These are phyloP conservation scores for Choristoneura fumiferana DNA, from an alignment of 1,140 invertebrate genomes.

Conservation along the genomic window DNA sequence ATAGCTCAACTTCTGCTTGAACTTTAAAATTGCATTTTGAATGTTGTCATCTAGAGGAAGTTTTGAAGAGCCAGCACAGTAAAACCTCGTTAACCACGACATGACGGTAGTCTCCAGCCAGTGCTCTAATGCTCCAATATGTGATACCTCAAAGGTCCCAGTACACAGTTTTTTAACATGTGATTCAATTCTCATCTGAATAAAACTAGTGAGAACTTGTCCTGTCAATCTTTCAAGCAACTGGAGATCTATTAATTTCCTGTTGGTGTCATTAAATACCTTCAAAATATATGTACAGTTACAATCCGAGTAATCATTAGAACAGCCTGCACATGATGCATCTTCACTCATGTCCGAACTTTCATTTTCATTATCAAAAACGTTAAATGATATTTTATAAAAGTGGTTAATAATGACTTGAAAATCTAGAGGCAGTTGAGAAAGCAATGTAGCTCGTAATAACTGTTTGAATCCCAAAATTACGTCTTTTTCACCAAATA, in stretches of 20 bases:
- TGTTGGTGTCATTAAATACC: slow-evolving; percentile 89
- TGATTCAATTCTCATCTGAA: slow-evolving; percentile 88
- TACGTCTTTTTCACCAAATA: slow-evolving; percentile 78
- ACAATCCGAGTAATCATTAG: slow-evolving; percentile 83
- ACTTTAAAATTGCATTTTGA: slow-evolving; percentile 81
- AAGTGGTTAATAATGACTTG: slow-evolving; percentile 86
- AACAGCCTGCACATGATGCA: slow-evolving; percentile 88
- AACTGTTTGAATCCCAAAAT: slow-evolving; percentile 82
- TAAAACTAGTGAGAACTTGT: slow-evolving; percentile 88
- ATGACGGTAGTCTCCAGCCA: slow-evolving; percentile 92
- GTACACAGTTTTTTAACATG: slow-evolving; percentile 90
- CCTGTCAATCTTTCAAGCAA: slow-evolving; percentile 89
- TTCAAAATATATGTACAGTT: slow-evolving; percentile 86
- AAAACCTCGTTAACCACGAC: slow-evolving; percentile 90
- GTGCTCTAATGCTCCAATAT: slow-evolving; percentile 85
- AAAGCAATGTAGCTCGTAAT: slow-evolving; percentile 83
- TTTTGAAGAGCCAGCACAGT: slow-evolving; percentile 81
- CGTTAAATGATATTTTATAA: slow-evolving; percentile 87
- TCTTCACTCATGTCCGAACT: slow-evolving; percentile 79
- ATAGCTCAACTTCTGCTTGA: slow-evolving; percentile 89
- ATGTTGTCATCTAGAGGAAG: slow-evolving; percentile 77
- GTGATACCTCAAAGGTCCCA: slow-evolving; percentile 90
- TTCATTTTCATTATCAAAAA: slow-evolving; percentile 80
- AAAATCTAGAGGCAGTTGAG: slow-evolving; percentile 85
- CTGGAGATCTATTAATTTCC: slow-evolving; percentile 85